Evolutionary conservation across 2,797 vertebrate species (phyloP).

Genomic region (Cyclopterus lumpus): DNA sequence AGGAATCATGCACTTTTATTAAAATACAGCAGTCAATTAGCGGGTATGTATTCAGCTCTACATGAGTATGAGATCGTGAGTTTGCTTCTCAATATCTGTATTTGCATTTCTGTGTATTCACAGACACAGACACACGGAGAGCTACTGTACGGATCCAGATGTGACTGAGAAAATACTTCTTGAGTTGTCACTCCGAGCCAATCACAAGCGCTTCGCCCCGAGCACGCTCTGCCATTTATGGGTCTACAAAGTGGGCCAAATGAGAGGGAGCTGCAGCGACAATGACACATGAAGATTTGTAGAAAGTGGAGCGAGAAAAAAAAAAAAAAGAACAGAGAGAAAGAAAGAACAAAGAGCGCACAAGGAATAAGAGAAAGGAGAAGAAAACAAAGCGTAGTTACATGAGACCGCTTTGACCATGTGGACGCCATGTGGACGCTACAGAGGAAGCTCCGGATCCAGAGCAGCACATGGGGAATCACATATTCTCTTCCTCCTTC

Average conservation of each 20-base stretch:
- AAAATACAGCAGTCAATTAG: constrained; percentile 26
- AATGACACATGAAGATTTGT: constrained; percentile 55
- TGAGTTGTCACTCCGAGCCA: constrained; percentile 46
- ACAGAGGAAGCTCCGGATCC: constrained; percentile 47
- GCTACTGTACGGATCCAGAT: constrained; percentile 31
- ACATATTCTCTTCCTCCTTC: constrained; percentile 26
- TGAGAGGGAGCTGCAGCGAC: constrained; percentile 42
- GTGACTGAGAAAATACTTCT: constrained; percentile 46
- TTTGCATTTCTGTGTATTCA: constrained; percentile 28
- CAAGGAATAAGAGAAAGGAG: constrained; percentile 5
- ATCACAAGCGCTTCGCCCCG: constrained; percentile 42
- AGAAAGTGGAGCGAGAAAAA: constrained; percentile 26
- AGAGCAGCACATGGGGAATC: constrained; percentile 51
- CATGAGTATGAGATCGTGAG: background rate
- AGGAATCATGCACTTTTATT: constrained; percentile 21
- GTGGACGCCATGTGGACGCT: constrained; percentile 60
- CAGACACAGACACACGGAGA: background rate
- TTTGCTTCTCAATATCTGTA: constrained; percentile 16
- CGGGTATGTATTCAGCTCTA: constrained; percentile 12
- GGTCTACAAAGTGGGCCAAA: constrained; percentile 63
- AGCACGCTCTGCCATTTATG: constrained; percentile 65
- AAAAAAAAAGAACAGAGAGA: background rate
- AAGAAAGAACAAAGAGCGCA: background rate
- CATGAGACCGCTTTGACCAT: constrained; percentile 33
- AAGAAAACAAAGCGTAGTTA: background rate